Conservation (phyloP, 1,140 invertebrate genomes). For the Lasioglossum albipes region DNA sequence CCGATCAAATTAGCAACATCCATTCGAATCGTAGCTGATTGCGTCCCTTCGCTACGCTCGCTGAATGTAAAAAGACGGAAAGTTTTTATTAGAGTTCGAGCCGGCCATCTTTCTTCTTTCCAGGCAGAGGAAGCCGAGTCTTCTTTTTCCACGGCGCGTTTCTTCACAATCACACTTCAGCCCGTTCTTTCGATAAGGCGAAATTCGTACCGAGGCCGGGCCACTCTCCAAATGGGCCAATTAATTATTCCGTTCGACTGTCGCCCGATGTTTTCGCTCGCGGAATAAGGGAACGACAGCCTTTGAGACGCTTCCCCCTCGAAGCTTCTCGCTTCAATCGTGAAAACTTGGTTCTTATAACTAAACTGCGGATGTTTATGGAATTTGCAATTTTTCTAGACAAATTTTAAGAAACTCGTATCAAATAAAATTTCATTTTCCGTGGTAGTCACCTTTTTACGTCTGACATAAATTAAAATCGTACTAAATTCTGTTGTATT, state of each 20-base stretch:
- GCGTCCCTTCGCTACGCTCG: constrained; percentile 46
- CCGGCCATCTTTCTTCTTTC: neutral
- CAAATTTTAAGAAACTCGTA: no score
- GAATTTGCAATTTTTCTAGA: no score
- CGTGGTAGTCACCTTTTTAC: no score
- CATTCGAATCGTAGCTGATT: constrained; percentile 67
- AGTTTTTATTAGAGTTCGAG: constrained; percentile 65
- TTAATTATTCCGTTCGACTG: constrained; percentile 55
- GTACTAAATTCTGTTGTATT: no score
- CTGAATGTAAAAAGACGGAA: constrained; percentile 63
- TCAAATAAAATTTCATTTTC: no score
- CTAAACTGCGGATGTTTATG: neutral
- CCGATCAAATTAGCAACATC: constrained; percentile 67
- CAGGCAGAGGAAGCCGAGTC: neutral
- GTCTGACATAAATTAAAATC: no score
- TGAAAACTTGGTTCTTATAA: neutral
- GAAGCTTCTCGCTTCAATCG: neutral
- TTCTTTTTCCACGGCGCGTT: neutral
- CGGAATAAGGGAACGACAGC: neutral
- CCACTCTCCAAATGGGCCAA: constrained; percentile 50
- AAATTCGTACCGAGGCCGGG: constrained; percentile 25
- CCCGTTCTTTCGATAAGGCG: constrained; percentile 11
- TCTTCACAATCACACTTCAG: neutral
- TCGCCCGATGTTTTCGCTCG: constrained; percentile 30
- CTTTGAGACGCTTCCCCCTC: constrained; percentile 24